Evolutionary conservation across 2,113 vertebrate species (phyloP), one percentile per base, ranked within the genome.

Genomic region (Sinocyclocheilus grahami): DNA sequence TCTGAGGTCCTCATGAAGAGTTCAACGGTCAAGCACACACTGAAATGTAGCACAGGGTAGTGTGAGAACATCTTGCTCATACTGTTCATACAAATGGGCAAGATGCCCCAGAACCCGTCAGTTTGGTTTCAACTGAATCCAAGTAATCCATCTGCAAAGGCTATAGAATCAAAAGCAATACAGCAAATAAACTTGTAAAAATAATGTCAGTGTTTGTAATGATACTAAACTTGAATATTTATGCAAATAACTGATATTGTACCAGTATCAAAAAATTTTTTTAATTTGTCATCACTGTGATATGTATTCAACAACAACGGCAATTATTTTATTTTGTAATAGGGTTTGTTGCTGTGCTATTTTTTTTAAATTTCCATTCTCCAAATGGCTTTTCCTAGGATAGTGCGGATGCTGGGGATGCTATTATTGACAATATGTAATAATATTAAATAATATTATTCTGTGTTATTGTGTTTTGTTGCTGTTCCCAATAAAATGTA

Each of bases 11-110:
- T 39, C 30, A 42, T 42, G 78, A 62, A 42, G 33, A 18, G 78
- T 62, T 80, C 78, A 80, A 80, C 11, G 78, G 48, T 78, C 48
- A 78, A 53, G 5, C 77, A 62, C 30, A 62, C 9, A 62, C 20
- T 62, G 33, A n/a, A n/a, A n/a, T n/a, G n/a, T n/a, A n/a, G n/a
- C n/a, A n/a, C n/a, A n/a, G n/a, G n/a, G n/a, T n/a, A n/a, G n/a
- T n/a, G n/a, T n/a, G n/a, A 33, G 30, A 24, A 53, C 46, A 24
- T 37, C 10, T 33, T 37, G 18, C 8, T 63, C 55, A n/a, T 8
- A n/a, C 10, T 22, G 53, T 62, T 42, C 20, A 16, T 46, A 63
- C 20, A 13, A 80, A 24, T 3, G 20, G 2, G 55, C 11, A 42
- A 37, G 53, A 16, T 63, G 22, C 22, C 20, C 55, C 11, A 3